Percentiles rank a stretch among this genome's conserved stretches.
These are phyloP conservation scores for Oreochromis spilurus DNA, from an alignment of 2,113 vertebrate genomes.

Conservation along the genomic window DNA sequence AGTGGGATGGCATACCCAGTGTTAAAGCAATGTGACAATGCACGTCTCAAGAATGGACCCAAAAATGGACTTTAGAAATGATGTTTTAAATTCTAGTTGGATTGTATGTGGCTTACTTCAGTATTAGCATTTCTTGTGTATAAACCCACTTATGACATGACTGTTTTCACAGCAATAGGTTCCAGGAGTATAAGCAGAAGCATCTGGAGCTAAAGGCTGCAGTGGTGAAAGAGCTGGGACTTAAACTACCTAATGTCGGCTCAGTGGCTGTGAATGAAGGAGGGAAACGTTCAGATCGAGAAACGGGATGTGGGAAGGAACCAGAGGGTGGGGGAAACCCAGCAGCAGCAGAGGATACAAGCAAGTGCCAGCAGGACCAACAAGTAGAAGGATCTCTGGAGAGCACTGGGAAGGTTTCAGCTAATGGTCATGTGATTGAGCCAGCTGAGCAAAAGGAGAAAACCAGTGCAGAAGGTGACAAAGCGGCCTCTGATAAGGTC, in stretches of 20 bases:
- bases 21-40: not conserved
- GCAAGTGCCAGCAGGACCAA: not conserved
- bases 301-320: constrained; percentile 26
- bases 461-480: not conserved
- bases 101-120: not conserved
- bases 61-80: not conserved
- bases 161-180: constrained; percentile 47
- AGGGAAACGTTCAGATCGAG: not conserved
- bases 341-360: not conserved
- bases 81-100: not conserved
- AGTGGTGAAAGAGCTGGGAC: constrained; percentile 49
- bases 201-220: constrained; percentile 60
- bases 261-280: not conserved
- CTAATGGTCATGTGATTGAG: constrained; percentile 17
- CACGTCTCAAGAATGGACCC: not conserved
- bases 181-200: constrained; percentile 70
- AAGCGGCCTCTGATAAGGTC: not conserved
- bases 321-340: constrained; percentile 13
- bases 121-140: not conserved
- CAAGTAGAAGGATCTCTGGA: not conserved
- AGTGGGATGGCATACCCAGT: not conserved
- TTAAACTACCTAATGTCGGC: not conserved
- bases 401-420: not conserved
- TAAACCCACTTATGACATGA: not conserved
- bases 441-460: not conserved